Conservation (phyloP, 1,140 invertebrate species). For the Cyclargus thomasi region DNA sequence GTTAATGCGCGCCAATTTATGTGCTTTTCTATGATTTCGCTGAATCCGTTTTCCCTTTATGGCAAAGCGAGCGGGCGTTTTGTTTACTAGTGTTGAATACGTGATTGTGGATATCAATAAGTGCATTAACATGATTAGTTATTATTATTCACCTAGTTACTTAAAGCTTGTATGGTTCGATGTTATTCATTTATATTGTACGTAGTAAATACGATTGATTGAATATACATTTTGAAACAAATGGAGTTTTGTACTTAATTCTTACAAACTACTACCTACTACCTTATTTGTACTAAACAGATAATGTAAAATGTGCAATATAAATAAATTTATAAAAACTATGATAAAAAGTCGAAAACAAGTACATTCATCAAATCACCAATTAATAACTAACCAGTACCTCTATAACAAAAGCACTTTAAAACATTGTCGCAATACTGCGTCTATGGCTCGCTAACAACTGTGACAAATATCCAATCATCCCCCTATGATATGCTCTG, state of each 20-base stretch:
- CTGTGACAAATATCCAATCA: conserved; percentile 49
- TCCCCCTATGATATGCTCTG: conserved; percentile 53
- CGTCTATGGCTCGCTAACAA: conserved; percentile 45
- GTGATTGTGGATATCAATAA: background rate
- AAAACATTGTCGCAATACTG: conserved; percentile 38
- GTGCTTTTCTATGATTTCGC: conserved; percentile 74
- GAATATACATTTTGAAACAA: too few relatives aligned
- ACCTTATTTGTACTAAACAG: too few relatives aligned
- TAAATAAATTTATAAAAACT: too few relatives aligned
- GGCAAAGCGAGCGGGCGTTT: conserved; percentile 44
- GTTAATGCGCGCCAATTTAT: conserved; percentile 73
- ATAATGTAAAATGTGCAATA: too few relatives aligned
- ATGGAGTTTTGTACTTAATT: too few relatives aligned
- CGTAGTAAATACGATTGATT: too few relatives aligned
- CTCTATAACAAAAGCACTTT: conserved; percentile 11
- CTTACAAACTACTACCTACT: too few relatives aligned
- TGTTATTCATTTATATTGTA: too few relatives aligned
- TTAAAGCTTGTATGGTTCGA: too few relatives aligned
- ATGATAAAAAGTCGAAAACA: background rate
- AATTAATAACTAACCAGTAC: conserved; percentile 10
- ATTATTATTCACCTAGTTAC: background rate
- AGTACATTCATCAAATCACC: conserved; percentile 15
- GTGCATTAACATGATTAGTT: background rate
- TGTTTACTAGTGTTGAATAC: conserved; percentile 34
- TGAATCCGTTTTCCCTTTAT: conserved; percentile 69